Percentiles rank a stretch among this genome's conserved stretches.
These are phyloP conservation scores for Luscinia luscinia DNA, from an alignment of 2,797 vertebrate genomes.

Conservation along the genomic window DNA sequence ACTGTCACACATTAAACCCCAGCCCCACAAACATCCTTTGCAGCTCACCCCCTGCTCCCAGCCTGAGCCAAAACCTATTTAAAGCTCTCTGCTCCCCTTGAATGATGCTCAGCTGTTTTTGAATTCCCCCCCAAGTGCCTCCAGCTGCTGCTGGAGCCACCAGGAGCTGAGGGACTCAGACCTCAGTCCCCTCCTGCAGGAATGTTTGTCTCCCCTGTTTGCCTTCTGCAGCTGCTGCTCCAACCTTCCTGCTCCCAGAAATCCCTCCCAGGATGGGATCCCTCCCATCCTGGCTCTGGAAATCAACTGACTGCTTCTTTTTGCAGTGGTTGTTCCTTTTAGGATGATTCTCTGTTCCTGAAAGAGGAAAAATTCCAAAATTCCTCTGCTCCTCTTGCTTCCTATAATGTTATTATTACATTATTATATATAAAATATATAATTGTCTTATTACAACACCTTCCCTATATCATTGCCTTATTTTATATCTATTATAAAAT, in stretches of 20 bases:
- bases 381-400: background rate
- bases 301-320: background rate
- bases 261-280: background rate
- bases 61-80: background rate
- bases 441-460: background rate
- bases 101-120: background rate
- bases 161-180: background rate
- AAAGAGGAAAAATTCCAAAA: background rate
- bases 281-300: background rate
- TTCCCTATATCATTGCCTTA: background rate
- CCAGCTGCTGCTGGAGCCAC: background rate
- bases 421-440: too few species aligned
- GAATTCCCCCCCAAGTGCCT: background rate
- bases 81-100: background rate
- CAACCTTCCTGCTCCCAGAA: background rate
- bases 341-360: background rate
- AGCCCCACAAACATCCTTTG: background rate
- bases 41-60: background rate
- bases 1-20: background rate
- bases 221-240: background rate
- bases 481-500: background rate
- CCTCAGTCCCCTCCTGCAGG: background rate
- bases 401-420: background rate
- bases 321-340: background rate
- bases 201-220: background rate